Base-by-base conservation (phyloP, 1,140 invertebrate genomes). In the Bombus haemorrhoidalis region DNA sequence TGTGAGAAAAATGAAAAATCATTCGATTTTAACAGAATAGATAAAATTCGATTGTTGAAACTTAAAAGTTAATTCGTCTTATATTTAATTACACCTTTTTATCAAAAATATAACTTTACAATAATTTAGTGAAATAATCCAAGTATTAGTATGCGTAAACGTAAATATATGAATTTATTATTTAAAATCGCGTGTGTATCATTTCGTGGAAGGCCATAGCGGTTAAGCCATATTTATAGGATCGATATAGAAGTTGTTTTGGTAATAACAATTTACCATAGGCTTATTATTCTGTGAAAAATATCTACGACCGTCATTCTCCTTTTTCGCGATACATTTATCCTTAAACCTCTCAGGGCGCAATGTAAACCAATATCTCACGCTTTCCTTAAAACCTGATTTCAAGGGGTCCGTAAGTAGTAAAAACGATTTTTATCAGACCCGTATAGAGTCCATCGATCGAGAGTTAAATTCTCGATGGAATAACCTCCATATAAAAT, bases 241-340 rank as follows among this genome's bases (percentile, higher is more conserved):
- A 32, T 86, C 43, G 68, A 78, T 84, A 77, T 59, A 39, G 64
- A 82, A 41, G 37, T 28, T n/a, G 62, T 34, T 13, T n/a, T 62
- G 25, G 59, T n/a, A 25, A 62, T 62, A n/a, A 62, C 28, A n/a
- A 62, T 62, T 5, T n/a, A 62, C 59, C 28, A n/a, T n/a, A n/a
- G 28, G 3, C 59, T 62, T n/a, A 12, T 62, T 62, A n/a, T 62
- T n/a, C 28, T 25, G 25, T 59, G 57, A 28, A 62, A 62, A 62
- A 62, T 62, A 12, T n/a, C 28, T 4, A 62, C 59, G 28, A 62
- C 28, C 59, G 59, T 10, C 3, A 4, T 69, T 75, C 66, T 72
- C 75, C 43, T 32, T 74, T 32, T 25, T 10, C n/a, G n/a, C n/a
- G 28, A 32, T 32, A 43, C 28, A 25, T 32, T 47, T 25, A 37